Percentiles rank a stretch among this genome's conserved stretches.
These are phyloP conservation scores for Calycopis cecrops DNA, from an alignment of 1,140 invertebrate species.

Conservation along the genomic window DNA sequence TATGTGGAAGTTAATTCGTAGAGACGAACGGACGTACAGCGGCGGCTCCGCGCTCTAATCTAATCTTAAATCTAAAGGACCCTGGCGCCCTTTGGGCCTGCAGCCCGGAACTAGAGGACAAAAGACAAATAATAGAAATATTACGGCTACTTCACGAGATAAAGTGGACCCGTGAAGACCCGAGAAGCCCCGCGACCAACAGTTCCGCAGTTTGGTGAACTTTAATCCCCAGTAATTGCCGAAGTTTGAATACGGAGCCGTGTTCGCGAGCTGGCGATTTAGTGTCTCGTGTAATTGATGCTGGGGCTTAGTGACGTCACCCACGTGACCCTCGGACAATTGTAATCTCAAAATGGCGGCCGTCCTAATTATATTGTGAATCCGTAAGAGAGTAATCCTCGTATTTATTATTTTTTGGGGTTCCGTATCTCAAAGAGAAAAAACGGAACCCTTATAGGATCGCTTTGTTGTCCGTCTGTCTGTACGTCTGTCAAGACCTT, in stretches of 20 bases:
- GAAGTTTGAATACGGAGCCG: constrained; percentile 9
- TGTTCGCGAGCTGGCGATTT: constrained; percentile 11
- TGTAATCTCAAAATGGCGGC: too few species aligned
- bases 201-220: neutral
- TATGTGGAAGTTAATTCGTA: too few species aligned
- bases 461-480: too few species aligned
- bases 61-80: neutral
- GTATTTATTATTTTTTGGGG: too few species aligned
- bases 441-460: too few species aligned
- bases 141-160: neutral
- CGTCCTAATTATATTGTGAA: neutral
- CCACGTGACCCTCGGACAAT: too few species aligned
- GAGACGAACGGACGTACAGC: too few species aligned
- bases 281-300: constrained; percentile 3
- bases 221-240: constrained; percentile 7
- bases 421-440: too few species aligned
- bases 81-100: neutral
- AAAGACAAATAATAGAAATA: constrained; percentile 5
- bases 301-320: too few species aligned
- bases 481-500: too few species aligned
- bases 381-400: too few species aligned
- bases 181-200: neutral
- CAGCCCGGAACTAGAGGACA: neutral
- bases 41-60: neutral
- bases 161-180: constrained; percentile 5